A percentile compares a stretch with the other conserved stretches of the same genome.
Conservation (phyloP, 1,140 invertebrate species). For the Oryzaephilus surinamensis region DNA sequence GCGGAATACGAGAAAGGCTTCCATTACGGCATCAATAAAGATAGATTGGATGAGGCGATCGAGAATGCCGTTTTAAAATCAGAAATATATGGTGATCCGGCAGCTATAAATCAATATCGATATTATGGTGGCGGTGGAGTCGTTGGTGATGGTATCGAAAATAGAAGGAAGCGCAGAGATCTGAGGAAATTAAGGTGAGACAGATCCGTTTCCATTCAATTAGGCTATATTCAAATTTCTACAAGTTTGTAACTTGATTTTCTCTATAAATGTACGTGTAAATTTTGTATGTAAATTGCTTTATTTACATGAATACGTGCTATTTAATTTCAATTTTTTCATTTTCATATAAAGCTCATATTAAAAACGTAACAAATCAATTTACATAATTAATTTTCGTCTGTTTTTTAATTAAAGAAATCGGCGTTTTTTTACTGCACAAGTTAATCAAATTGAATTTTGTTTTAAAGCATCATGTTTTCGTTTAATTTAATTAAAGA, state of each 20-base stretch:
- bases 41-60: constrained; percentile 31
- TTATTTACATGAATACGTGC: too few relatives aligned
- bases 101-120: constrained; percentile 27
- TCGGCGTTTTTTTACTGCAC: too few relatives aligned
- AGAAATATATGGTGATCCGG: constrained; percentile 32
- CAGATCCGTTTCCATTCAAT: not conserved
- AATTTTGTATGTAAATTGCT: too few relatives aligned
- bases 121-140: constrained; percentile 12
- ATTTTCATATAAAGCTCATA: too few relatives aligned
- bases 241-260: too few relatives aligned
- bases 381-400: too few relatives aligned
- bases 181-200: constrained; percentile 11
- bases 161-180: constrained; percentile 7
- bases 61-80: constrained; percentile 36
- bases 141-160: constrained; percentile 1
- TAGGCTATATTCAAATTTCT: not conserved
- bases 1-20: constrained; percentile 34
- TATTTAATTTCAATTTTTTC: too few relatives aligned
- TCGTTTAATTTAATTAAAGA: too few relatives aligned
- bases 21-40: constrained; percentile 29
- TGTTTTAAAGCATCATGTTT: too few relatives aligned
- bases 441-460: too few relatives aligned
- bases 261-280: too few relatives aligned
- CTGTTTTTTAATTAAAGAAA: constrained; percentile 7
- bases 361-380: too few relatives aligned